These are phyloP conservation scores for Sinocyclocheilus rhinocerous DNA, from an alignment of 2,113 vertebrate species.

Conservation along the genomic window DNA sequence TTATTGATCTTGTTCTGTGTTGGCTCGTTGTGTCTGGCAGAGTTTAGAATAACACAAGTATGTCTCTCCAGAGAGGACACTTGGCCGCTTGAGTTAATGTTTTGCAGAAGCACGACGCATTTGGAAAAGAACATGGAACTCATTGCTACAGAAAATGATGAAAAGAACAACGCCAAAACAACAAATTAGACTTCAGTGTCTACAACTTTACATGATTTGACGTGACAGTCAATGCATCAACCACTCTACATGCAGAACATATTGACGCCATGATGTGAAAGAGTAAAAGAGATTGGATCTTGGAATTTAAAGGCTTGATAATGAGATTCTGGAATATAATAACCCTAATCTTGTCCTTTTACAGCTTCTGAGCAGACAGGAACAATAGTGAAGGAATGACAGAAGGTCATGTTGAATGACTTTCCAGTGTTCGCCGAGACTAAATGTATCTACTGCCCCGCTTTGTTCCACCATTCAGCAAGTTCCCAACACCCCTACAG, in stretches of 20 bases:
- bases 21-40: constrained; percentile 6
- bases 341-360: background rate
- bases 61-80: constrained; percentile 23
- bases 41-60: constrained; percentile 28
- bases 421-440: background rate
- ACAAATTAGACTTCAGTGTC: background rate
- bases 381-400: background rate
- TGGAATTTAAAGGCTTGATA: background rate
- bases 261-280: background rate
- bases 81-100: constrained; percentile 3
- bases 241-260: background rate
- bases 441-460: constrained; percentile 15
- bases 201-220: background rate
- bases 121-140: constrained; percentile 9
- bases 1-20: constrained; percentile 31
- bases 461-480: constrained; percentile 6
- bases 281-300: background rate
- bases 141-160: background rate
- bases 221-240: background rate
- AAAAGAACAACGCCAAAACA: background rate
- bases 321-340: constrained; percentile 31
- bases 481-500: background rate
- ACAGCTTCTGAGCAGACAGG: constrained; percentile 1
- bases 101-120: background rate
- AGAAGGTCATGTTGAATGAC: constrained; percentile 1